These are phyloP conservation scores for Tenthredo livida DNA, from an alignment of 2,888 invertebrate genomes.

Conservation along the genomic window DNA sequence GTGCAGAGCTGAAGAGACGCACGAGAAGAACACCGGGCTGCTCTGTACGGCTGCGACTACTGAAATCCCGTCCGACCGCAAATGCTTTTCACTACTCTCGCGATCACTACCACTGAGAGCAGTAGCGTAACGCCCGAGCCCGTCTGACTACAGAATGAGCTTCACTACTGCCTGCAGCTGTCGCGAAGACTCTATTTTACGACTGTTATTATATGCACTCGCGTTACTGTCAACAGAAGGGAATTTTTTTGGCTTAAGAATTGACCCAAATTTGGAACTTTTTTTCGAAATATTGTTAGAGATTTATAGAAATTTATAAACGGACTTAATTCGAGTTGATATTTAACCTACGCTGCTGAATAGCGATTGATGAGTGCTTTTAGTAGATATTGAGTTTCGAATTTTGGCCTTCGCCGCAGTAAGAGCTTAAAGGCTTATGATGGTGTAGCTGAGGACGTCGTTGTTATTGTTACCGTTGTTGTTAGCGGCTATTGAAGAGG, in stretches of 20 bases:
- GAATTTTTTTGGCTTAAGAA: not conserved
- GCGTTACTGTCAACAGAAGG: not conserved
- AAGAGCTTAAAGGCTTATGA: not conserved
- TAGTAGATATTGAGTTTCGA: not conserved
- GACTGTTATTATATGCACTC: not conserved
- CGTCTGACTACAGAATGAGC: conserved; percentile 33
- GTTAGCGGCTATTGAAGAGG: not conserved
- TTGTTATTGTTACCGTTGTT: conserved; percentile 8
- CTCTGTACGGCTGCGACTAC: not conserved
- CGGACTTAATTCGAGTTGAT: not conserved
- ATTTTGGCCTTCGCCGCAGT: not conserved
- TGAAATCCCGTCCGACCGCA: conserved; percentile 28
- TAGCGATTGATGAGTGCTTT: not conserved
- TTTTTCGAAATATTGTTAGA: not conserved
- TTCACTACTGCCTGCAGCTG: conserved; percentile 13
- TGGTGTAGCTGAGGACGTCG: not conserved
- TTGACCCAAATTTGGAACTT: not conserved
- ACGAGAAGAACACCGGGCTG: not conserved
- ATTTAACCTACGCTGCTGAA: not conserved
- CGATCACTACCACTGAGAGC: not conserved
- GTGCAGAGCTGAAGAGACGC: not conserved
- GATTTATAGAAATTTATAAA: not conserved
- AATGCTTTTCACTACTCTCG: conserved; percentile 17
- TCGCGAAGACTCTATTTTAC: not conserved
- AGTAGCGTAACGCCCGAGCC: not conserved